phyloP scores from a whole-genome alignment of 2,797 vertebrate species.

The Onychomys arenicola region DNA sequence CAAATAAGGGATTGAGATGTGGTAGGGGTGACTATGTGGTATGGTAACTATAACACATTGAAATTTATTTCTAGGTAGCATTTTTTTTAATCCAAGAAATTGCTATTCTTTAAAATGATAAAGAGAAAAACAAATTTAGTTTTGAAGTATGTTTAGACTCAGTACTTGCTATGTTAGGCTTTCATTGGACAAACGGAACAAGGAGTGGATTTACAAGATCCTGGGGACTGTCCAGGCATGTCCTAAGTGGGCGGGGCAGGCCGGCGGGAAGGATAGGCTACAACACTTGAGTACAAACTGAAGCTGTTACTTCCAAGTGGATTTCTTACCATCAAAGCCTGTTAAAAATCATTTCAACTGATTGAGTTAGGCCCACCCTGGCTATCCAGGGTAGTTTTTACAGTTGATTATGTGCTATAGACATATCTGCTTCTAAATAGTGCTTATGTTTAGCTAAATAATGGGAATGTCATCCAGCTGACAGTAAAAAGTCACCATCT shows the following conservation, averaged over 20 bases:
- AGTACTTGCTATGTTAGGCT: neutral
- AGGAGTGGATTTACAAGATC: neutral
- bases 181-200: neutral
- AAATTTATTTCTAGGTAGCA: neutral
- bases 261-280: neutral
- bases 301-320: neutral
- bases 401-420: neutral
- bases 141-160: conserved; percentile 28
- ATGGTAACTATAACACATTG: neutral
- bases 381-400: neutral
- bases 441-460: conserved; percentile 35
- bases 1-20: conserved; percentile 16
- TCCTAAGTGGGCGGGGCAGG: neutral
- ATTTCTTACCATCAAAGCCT: neutral
- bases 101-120: neutral
- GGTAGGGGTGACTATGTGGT: neutral
- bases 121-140: conserved; percentile 3
- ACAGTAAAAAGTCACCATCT: neutral
- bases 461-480: neutral
- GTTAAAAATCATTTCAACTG: neutral
- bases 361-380: neutral
- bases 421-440: neutral
- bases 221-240: neutral
- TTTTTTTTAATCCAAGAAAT: conserved; percentile 25
- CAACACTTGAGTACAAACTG: neutral